Base-by-base conservation (phyloP, 2,888 invertebrate genomes). In the Perithous albicinctus region DNA sequence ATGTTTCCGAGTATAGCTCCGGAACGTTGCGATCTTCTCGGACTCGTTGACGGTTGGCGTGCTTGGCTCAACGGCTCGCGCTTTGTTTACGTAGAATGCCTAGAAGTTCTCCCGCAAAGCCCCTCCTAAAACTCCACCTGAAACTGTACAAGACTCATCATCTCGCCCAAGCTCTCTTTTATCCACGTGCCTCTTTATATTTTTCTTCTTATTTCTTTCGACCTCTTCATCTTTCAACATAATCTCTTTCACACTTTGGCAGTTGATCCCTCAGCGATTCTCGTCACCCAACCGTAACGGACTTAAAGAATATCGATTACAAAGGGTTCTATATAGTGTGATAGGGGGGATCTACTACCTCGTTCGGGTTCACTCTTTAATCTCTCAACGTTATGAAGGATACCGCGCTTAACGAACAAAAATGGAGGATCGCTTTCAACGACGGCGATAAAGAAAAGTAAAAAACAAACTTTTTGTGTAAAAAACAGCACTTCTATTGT, bases 241-340 rank as follows among this genome's bases (percentile, higher is more conserved):
- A 26, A 12, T 61, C 18, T 5, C 43, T 43, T 69, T 51, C 18
- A 72, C 48, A 18, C 72, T 78, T 38, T 38, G 41, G 43, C 59
- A 26, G 20, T 64, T 63, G 74, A 69, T 75, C 74, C 69, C 32
- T 56, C 35, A 43, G 35, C 43, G 54, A 15, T 35, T 63, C 32
- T 69, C 41, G 54, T 35, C 69, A 54, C 67, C 26, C 73, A 18
- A 12, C 10, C 63, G 15, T 64, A 51, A 64, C 26, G 63, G 51
- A 69, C 79, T 69, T 74, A 69, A 69, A 61, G 67, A 74, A 75
- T 75, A 79, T 79, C 67, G 69, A 79, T 74, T 43, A 56, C 18
- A 43, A 38, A 38, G 20, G 46, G 35, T 61, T n/a, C n/a, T n/a
- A 10, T 59, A 43, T 5, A 10, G 48, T 18, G 48, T 3, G 48